Base-by-base conservation (phyloP, 1,140 invertebrate genomes). In the Cydia amplana region DNA sequence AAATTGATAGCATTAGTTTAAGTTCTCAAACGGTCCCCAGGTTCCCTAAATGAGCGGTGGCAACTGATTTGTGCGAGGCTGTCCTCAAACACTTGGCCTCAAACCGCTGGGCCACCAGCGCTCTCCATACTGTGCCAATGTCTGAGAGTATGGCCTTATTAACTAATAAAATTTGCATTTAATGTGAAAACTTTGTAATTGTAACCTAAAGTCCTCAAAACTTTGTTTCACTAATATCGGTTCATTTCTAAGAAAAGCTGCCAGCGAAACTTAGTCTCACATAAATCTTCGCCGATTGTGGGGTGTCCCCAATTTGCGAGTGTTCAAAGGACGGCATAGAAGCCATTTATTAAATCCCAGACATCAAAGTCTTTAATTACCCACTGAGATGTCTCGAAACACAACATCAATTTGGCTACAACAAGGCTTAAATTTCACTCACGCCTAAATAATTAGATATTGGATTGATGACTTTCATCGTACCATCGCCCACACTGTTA, bases 291-390 rank as follows among this genome's bases (percentile, higher is more conserved):
- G 55, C 20, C 2, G 20, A 60, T 23, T 60, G 18, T 60, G 10
- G 55, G 20, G 55, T 23, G 55, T 20, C 55, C n/a, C 55, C 20
- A 60, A 60, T 60, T 60, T 60, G 18, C 9, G 9, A 60, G 51
- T 18, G 51, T 23, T 60, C 55, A 60, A 60, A 60, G 55, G 55
- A 60, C 55, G 20, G 49, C 46, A 60, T 18, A 20, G 51, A 60
- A 16, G 51, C 18, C 51, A 60, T 60, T 60, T 60, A 60, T 60
- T n/a, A 23, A 60, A 60, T 20, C 55, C 20, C 7, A 20, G 20
- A 60, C 55, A 60, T 60, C 55, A 60, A 60, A 60, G 55, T 60
- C 18, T 60, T 60, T 60, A 60, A 60, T 23, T 60, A 60, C 55
- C 18, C 43, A 46, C 43, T 46, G 20, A 23, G 55, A 16, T 49